Evolutionary conservation across 2,113 vertebrate species (phyloP), one percentile per base, ranked within the genome.

Genomic region (Neomonachus schauinslandi): DNA sequence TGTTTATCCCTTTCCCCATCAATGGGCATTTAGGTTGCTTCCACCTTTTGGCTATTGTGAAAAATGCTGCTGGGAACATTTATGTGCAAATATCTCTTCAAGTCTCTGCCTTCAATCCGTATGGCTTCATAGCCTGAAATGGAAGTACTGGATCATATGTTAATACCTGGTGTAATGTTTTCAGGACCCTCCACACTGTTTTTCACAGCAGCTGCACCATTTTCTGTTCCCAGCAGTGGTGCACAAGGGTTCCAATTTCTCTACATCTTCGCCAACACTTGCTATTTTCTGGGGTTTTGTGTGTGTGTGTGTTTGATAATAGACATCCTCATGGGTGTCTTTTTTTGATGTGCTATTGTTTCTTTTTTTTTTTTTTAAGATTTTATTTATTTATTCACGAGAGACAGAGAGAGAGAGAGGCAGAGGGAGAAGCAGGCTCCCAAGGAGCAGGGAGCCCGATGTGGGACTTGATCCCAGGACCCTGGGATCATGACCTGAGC

Each of bases 81-180:
- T 18, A 28, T 74, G 15, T 74, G 24, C 42, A 71, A 21, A 7
- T 63, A 74, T 26, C 22, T 89, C 57, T 22, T 77, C 31, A 10
- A 53, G 88, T 42, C 9, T 59, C 69, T n/a, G 53, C 15, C 63
- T 63, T 71, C 53, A 8, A 2, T 71, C 36, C 7, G 33, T 55
- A 7, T 39, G 36, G 26, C 22, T 42, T 13, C 65, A 69, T n/a
- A 82, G 79, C 22, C 13, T 53, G 39, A 65, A 91, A 69, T 28
- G 4, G 49, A 89, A 57, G 49, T 65, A 72, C 61, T 65, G 77
- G 53, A 69, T 79, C 36, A 22, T 18, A 28, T 46, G 24, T 36
- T 63, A 77, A 84, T 55, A 89, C 67, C 65, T 13, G 67, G 72
- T 91, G 74, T 79, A 49, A 92, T 53, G 82, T 82, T 96, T 91